Percentiles rank a stretch among this genome's conserved stretches.
Conservation (phyloP, 2,113 vertebrate species). For the Rhinoptilus africanus region DNA sequence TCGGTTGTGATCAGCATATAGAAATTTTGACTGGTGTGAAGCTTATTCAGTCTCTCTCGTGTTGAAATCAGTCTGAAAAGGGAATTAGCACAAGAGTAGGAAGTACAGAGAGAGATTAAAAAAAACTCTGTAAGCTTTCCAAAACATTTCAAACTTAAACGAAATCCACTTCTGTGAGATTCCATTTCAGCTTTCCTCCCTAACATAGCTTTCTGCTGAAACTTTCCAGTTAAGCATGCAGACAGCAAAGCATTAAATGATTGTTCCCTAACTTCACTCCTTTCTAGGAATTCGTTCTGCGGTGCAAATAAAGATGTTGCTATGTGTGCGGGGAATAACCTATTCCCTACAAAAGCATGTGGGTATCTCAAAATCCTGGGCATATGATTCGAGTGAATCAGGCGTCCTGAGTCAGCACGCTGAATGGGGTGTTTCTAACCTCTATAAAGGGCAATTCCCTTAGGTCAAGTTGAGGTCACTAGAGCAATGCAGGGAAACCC, state of each 20-base stretch:
- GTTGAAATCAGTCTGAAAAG: constrained; percentile 21
- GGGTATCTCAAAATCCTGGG: not conserved
- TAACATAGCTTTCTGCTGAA: not conserved
- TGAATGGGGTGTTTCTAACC: constrained; percentile 31
- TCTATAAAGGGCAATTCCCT: constrained; percentile 53
- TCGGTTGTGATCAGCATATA: not conserved
- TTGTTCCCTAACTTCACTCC: not conserved
- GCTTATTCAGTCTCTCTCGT: not conserved
- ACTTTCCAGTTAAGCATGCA: not conserved
- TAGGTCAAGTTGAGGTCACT: constrained; percentile 53
- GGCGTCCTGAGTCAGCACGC: constrained; percentile 37
- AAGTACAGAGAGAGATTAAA: not conserved
- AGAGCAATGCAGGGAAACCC: constrained; percentile 51
- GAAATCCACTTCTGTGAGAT: not conserved
- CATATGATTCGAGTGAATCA: constrained; percentile 40
- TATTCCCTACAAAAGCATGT: constrained; percentile 18
- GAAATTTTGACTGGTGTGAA: not conserved
- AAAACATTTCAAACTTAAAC: constrained; percentile 21
- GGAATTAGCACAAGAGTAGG: not conserved
- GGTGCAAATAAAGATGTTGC: not conserved
- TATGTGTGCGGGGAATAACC: not conserved
- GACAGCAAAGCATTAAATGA: not conserved
- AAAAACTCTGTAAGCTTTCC: not conserved
- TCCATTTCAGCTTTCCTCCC: not conserved
- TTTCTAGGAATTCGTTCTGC: not conserved